Percentiles rank a stretch among this genome's conserved stretches.
Conservation (phyloP, 2,888 invertebrate species). For the Athripsodes cinereus region DNA sequence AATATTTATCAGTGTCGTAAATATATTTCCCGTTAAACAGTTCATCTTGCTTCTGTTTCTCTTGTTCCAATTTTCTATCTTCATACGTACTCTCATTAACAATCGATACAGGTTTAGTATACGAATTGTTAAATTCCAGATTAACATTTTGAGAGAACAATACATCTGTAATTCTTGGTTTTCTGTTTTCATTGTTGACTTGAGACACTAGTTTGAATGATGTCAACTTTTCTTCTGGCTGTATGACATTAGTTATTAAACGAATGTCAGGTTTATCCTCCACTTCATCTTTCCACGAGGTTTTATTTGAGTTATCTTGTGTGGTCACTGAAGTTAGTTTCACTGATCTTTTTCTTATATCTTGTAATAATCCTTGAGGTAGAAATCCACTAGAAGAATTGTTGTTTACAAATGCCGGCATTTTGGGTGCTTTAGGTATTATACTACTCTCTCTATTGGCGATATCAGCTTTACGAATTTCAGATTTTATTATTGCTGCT, state of each 20-base stretch:
- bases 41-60: constrained; percentile 43
- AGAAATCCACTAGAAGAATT: constrained; percentile 50
- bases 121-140: constrained; percentile 9
- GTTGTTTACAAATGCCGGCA: constrained; percentile 34
- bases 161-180: constrained; percentile 14
- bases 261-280: constrained; percentile 36
- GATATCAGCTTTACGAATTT: constrained; percentile 40
- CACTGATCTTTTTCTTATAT: constrained; percentile 60
- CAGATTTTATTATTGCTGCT: constrained; percentile 36
- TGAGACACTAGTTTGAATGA: constrained; percentile 51
- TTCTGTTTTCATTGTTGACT: constrained; percentile 39
- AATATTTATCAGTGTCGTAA: constrained; percentile 73
- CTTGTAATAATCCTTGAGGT: constrained; percentile 61
- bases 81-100: constrained; percentile 65
- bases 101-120: constrained; percentile 39
- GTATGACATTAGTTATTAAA: constrained; percentile 46
- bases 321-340: constrained; percentile 47
- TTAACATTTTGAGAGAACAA: constrained; percentile 13
- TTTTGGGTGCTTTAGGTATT: constrained; percentile 37
- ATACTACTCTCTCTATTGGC: constrained; percentile 30
- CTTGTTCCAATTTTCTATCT: constrained; percentile 52
- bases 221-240: constrained; percentile 48
- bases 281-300: constrained; percentile 28
- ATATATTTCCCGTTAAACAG: constrained; percentile 49
- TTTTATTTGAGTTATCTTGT: constrained; percentile 33